A percentile compares a stretch with the other conserved stretches of the same genome.
Evolutionary conservation across 1,140 invertebrate genomes (phyloP).

Genomic region (Neodiprion lecontei): DNA sequence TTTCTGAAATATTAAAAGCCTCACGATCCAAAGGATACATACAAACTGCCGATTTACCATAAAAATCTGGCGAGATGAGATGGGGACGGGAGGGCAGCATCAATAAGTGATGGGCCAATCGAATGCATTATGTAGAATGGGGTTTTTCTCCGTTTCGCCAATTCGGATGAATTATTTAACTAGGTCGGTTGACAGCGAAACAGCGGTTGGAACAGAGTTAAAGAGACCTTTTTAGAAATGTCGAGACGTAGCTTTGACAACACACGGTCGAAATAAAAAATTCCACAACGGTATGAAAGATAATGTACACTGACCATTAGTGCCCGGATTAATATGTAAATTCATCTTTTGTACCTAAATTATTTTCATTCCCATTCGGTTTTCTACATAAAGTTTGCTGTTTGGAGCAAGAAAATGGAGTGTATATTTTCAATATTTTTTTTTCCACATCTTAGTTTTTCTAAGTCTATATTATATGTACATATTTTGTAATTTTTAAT

Average conservation of each 20-base stretch:
- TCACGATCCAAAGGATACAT: slow-evolving; percentile 35
- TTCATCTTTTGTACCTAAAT: too few species aligned
- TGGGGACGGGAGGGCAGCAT: slow-evolving; percentile 12
- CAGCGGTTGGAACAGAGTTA: neutral
- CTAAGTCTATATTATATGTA: too few species aligned
- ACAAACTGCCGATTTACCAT: slow-evolving; percentile 50
- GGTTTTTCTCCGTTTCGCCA: neutral
- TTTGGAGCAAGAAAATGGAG: too few species aligned
- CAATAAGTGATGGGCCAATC: neutral
- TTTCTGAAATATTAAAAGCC: slow-evolving; percentile 42
- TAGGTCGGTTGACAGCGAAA: neutral
- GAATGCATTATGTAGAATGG: slow-evolving; percentile 5
- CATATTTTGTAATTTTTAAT: too few species aligned
- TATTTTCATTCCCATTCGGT: too few species aligned
- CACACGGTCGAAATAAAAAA: too few species aligned
- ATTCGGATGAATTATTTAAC: slow-evolving; percentile 3
- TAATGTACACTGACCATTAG: too few species aligned
- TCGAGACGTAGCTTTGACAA: neutral
- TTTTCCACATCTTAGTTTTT: too few species aligned
- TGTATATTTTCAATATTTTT: too few species aligned
- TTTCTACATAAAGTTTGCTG: too few species aligned
- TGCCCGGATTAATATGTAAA: too few species aligned
- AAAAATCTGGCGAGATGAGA: slow-evolving; percentile 32
- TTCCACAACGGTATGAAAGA: too few species aligned
- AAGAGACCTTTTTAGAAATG: neutral